Evolutionary conservation across 1,140 invertebrate genomes (phyloP).

Genomic region (Phenacoccus solenopsis): DNA sequence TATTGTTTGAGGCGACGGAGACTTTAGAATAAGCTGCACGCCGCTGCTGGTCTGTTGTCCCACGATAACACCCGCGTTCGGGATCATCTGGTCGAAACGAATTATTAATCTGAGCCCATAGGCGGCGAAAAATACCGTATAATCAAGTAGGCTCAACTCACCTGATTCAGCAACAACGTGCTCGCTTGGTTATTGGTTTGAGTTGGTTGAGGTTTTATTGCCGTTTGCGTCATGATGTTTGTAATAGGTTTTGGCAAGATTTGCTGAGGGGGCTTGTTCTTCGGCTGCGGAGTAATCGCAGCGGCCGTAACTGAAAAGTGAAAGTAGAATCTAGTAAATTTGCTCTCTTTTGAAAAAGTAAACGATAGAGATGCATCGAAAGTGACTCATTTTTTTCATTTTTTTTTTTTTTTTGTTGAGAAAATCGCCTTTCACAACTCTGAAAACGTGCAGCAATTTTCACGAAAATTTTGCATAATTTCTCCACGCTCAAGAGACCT

Average conservation of each 20-base stretch:
- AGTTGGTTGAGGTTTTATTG: slow-evolving; percentile 25
- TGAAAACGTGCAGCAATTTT: too few species aligned
- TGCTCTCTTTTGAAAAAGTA: too few species aligned
- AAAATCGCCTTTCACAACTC: too few species aligned
- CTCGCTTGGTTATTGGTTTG: slow-evolving; percentile 22
- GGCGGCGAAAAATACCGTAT: too few species aligned
- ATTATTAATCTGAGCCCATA: slow-evolving; percentile 11
- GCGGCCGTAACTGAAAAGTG: not conserved
- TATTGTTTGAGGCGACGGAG: slow-evolving; percentile 26
- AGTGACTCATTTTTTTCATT: too few species aligned
- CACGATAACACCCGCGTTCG: slow-evolving; percentile 30
- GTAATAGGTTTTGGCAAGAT: slow-evolving; percentile 32
- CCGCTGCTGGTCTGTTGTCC: slow-evolving; percentile 33
- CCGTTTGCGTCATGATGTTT: not conserved
- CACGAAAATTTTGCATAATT: too few species aligned
- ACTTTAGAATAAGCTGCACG: slow-evolving; percentile 34
- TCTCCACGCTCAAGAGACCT: too few species aligned
- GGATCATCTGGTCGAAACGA: slow-evolving; percentile 26
- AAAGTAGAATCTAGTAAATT: too few species aligned
- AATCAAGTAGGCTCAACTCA: slow-evolving; percentile 19
- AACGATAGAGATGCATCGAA: too few species aligned
- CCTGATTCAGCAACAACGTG: slow-evolving; percentile 30
- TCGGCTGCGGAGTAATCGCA: slow-evolving; percentile 24
- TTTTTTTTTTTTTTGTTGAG: too few species aligned
- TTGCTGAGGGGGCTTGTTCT: slow-evolving; percentile 33